Percentiles rank a stretch among this genome's conserved stretches.
Conservation (phyloP, 2,797 vertebrate species). For the Dicrostonyx torquatus region DNA sequence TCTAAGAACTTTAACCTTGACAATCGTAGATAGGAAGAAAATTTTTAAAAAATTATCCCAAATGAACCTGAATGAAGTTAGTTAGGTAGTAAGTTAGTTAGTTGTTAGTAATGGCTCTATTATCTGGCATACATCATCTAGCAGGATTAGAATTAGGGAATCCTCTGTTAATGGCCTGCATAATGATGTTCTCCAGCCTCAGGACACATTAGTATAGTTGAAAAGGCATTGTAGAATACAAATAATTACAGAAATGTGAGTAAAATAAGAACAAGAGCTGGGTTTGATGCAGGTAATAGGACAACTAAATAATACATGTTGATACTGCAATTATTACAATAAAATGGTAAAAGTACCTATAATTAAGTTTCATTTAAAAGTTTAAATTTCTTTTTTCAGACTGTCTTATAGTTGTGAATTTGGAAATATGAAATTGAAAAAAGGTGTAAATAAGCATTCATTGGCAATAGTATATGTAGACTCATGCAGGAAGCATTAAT, state of each 20-base stretch:
- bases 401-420: not conserved
- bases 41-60: not conserved
- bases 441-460: not conserved
- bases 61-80: not conserved
- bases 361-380: conserved; percentile 49
- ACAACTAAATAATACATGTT: not conserved
- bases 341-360: not conserved
- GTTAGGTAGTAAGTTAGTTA: not conserved
- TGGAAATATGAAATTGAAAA: conserved; percentile 5
- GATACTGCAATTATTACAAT: not conserved
- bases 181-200: not conserved
- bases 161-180: not conserved
- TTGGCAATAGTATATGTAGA: not conserved
- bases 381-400: not conserved
- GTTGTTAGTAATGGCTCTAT: not conserved
- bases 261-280: not conserved
- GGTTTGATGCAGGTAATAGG: not conserved
- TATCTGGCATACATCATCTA: not conserved
- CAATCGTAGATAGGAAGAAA: not conserved
- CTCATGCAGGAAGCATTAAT: not conserved
- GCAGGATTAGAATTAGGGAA: not conserved
- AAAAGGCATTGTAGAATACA: not conserved
- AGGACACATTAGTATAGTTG: no score
- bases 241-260: not conserved
- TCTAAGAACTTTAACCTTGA: not conserved